Base-by-base conservation (phyloP, 23 tunicate species). In the Styela clava region DNA sequence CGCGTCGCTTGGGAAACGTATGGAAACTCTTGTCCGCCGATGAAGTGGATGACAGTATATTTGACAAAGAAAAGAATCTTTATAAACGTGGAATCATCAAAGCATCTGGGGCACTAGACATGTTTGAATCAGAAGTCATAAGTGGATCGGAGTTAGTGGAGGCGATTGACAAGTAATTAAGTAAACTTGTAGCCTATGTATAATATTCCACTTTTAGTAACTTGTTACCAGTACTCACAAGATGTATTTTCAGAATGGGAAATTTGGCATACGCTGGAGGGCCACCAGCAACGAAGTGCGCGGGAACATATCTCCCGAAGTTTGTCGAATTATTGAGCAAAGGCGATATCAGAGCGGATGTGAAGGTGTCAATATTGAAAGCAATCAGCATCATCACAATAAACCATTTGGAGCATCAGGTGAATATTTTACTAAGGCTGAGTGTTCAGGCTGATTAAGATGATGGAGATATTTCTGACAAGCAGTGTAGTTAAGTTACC, bases 61-160 rank as follows among this genome's bases (percentile, higher is more conserved):
- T 91, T 33, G 97, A 91, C 69, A 62, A 37, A 16, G 97, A 91
- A 65, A 91, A 85, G 62, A 91, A 91, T 61, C 68, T 91, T 21
- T 91, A 86, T 67, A 91, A 91, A 63, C 87, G 97, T 24, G 87
- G 88, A 26, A 86, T 91, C 61, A 82, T 86, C 29, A 74, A 83
- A 64, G 89, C 83, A n/a, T 89, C 87, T 1, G 36, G 82, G 31
- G 82, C 83, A n/a, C 28, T 91, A 19, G 97, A 85, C 32, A 33
- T 85, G 74, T 91, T 77, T 33, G 89, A 82, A 24, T 74, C 86
- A 25, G 90, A 82, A 24, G 33, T 85, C 51, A 77, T 79, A 30
- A 73, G 86, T 28, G 73, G 86, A 23, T n/a, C 87, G 3, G 79
- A 68, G 5, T 62, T 91, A 12, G 90, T 89, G 30, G 73, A 83